Evolutionary conservation across 2,888 invertebrate genomes (phyloP), one percentile per base, ranked within the genome.

Genomic region (Epistrophe grossulariae): DNA sequence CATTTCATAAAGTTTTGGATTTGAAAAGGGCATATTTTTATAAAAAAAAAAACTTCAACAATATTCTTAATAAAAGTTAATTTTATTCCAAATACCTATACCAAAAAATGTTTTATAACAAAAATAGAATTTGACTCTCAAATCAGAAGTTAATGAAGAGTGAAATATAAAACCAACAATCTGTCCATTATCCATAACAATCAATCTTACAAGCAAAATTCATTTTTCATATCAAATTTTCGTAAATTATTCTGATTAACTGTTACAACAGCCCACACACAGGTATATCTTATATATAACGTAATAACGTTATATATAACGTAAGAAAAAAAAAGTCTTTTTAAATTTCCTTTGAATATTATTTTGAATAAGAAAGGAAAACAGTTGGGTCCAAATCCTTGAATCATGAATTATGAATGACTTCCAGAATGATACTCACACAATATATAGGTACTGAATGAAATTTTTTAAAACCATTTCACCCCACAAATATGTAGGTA

Each of bases 381-480:
- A 66, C 66, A 48, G 45, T 66, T n/a, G 45, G 43, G 48, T 48
- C 64, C n/a, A 45, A 28, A 31, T 11, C 31, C 31, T 17, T 66
- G 10, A 66, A 19, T 35, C 48, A 48, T 66, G 66, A 66, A 66
- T 48, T 66, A 66, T 66, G 45, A 66, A 66, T 66, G 48, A 31
- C 66, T 66, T 48, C 17, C 48, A 24, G 31, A 66, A 66, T 48
- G 31, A 66, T 48, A 35, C 66, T 35, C 31, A 31, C 31, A 62
- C 24, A 24, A 24, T 24, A 24, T 2, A 24, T 24, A 62, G n/a
- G n/a, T 45, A 62, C 15, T 43, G 7, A 64, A 64, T 45, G 43
- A 64, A 45, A 31, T 15, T 62, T 55, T 43, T 1, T 45, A 43
- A 24, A 43, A 45, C 15, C 24, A 62, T 31, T 66, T 66, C 24